Evolutionary conservation across 53 echinoderm and acorn worm genomes (phyloP).

Genomic region (Pentamera pediparva): DNA sequence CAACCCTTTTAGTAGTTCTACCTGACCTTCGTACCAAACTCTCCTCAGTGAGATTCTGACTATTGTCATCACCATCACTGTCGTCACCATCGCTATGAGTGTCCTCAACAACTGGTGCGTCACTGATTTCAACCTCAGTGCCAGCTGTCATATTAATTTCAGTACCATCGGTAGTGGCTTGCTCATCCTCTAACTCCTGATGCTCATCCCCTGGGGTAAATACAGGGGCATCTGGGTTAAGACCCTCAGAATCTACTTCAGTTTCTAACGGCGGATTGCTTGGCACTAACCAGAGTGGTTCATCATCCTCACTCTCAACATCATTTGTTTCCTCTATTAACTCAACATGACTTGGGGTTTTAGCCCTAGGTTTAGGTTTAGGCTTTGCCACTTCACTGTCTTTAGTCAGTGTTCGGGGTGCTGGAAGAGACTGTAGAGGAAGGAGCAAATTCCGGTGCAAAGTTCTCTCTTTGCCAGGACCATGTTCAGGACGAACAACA

Average conservation of each 20-base stretch:
- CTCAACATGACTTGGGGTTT: not conserved
- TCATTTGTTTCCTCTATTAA: not conserved
- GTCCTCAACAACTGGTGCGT: too few relatives aligned
- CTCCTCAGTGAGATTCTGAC: not conserved
- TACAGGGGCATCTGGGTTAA: not conserved
- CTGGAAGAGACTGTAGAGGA: slow-evolving; percentile 3
- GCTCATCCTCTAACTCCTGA: not conserved
- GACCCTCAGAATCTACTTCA: not conserved
- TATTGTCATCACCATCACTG: not conserved
- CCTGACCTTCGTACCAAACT: not conserved
- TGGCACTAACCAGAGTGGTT: not conserved
- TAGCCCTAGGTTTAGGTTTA: not conserved
- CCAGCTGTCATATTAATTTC: too few relatives aligned
- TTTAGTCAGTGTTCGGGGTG: not conserved
- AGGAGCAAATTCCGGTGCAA: slow-evolving; percentile 39
- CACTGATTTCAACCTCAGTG: too few relatives aligned
- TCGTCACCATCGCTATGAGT: too few relatives aligned
- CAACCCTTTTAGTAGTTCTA: not conserved
- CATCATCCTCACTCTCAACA: not conserved
- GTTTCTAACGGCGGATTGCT: not conserved
- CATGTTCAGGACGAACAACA: slow-evolving; percentile 25
- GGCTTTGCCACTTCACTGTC: not conserved
- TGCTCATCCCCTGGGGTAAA: not conserved
- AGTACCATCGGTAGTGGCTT: not conserved
- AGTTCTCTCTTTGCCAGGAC: not conserved